These are phyloP conservation scores for Andrena chrysosceles DNA, from an alignment of 2,888 invertebrate species.

Conservation along the genomic window DNA sequence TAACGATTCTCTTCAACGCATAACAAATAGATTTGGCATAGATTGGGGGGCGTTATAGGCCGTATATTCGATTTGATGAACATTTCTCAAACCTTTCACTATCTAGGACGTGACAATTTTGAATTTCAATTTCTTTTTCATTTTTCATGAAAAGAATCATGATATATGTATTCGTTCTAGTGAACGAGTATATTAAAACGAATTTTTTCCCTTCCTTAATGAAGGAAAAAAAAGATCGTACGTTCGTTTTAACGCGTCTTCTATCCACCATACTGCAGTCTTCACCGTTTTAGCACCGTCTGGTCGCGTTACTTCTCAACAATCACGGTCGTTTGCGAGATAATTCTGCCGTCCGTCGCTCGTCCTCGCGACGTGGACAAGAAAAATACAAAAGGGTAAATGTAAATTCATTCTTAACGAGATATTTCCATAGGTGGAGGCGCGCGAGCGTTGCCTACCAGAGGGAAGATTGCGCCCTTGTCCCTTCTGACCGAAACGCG, in stretches of 20 bases:
- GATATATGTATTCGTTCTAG: no score
- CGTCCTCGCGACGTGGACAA: background rate
- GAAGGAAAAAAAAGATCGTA: constrained; percentile 13
- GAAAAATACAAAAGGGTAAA: constrained; percentile 37
- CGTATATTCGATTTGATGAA: no score
- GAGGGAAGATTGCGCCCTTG: constrained; percentile 42
- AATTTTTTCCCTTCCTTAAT: background rate
- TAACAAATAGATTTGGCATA: no score
- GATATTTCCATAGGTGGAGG: constrained; percentile 53
- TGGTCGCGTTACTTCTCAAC: constrained; percentile 35
- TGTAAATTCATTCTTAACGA: constrained; percentile 52
- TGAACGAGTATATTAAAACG: no score
- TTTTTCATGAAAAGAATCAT: no score
- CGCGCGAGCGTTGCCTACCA: background rate
- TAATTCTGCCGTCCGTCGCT: constrained; percentile 31
- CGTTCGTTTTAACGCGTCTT: constrained; percentile 13
- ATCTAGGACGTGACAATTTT: no score
- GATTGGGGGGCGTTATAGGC: no score
- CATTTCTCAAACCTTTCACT: no score
- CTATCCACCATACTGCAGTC: background rate
- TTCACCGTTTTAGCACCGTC: constrained; percentile 8
- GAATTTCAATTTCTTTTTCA: no score
- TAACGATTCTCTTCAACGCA: no score
- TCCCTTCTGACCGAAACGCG: constrained; percentile 14
- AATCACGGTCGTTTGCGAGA: constrained; percentile 48